A percentile compares a stretch with the other conserved stretches of the same genome.
Evolutionary conservation across 2,113 vertebrate species (phyloP).

Genomic region (Cavia aperea): DNA sequence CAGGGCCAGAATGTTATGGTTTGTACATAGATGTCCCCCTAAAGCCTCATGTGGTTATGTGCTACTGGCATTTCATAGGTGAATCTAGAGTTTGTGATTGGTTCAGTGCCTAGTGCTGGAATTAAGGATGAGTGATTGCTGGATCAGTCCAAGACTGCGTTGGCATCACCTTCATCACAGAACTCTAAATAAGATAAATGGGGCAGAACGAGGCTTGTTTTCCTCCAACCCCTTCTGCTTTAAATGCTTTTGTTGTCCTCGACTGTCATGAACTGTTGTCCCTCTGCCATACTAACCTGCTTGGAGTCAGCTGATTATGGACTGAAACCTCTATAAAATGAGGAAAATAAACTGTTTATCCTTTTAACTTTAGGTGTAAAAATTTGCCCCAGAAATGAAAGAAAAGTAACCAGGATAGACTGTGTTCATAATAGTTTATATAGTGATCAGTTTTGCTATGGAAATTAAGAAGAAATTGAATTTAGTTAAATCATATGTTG

Average conservation of each 20-base stretch:
- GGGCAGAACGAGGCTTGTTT: neutral
- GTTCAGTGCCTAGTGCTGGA: no score
- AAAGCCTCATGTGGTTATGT: no score
- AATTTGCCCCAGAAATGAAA: neutral
- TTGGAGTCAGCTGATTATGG: neutral
- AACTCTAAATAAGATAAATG: no score
- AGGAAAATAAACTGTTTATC: neutral
- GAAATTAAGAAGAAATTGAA: conserved; percentile 8
- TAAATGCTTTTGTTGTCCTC: neutral
- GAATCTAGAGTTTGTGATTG: no score
- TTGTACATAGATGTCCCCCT: no score
- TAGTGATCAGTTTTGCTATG: neutral
- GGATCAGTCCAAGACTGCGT: no score
- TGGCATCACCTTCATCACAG: no score
- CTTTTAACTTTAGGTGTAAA: neutral
- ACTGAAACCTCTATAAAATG: neutral
- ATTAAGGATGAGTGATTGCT: no score
- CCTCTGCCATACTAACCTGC: neutral
- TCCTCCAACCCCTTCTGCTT: neutral
- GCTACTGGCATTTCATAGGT: no score
- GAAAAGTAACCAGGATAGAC: neutral
- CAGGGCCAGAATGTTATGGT: no score
- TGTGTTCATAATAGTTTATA: neutral
- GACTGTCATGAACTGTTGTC: neutral
- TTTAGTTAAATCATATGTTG: neutral